These are phyloP conservation scores for Guaruba guarouba DNA, from an alignment of 2,113 vertebrate genomes.

Conservation along the genomic window DNA sequence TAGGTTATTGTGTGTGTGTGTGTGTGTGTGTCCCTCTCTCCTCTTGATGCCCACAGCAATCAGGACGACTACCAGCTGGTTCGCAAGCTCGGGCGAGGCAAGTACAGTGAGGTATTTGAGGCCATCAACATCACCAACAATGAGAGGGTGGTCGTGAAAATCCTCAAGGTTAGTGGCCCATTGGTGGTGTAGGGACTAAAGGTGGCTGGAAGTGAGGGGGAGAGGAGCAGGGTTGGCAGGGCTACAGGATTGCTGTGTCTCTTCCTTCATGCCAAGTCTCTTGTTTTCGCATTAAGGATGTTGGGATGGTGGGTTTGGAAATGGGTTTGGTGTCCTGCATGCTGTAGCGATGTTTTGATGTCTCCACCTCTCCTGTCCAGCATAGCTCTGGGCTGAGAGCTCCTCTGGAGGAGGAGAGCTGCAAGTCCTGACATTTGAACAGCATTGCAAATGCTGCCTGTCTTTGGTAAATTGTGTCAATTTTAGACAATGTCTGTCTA, in stretches of 20 bases:
- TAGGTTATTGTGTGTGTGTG: no score
- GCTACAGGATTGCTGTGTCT: neutral
- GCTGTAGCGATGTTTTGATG: neutral
- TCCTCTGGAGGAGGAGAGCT: neutral
- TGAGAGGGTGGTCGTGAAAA: conserved; percentile 97
- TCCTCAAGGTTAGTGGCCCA: conserved; percentile 90
- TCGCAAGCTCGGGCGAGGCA: conserved; percentile 93
- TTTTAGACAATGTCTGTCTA: neutral
- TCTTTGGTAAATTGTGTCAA: neutral
- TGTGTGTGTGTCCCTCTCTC: no score
- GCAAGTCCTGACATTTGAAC: neutral
- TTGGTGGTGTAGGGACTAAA: neutral
- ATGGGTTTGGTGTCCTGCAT: neutral
- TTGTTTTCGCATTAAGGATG: fast-evolving
- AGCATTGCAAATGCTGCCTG: neutral
- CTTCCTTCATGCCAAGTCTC: neutral
- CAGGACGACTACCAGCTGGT: conserved; percentile 98
- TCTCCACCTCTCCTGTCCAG: neutral
- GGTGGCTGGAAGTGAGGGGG: neutral
- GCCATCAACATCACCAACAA: conserved; percentile 99
- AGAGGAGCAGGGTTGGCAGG: neutral
- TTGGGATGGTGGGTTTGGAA: neutral
- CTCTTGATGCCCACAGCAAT: conserved; percentile 77
- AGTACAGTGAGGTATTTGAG: conserved; percentile 99
- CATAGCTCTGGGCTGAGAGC: neutral